Evolutionary conservation across 2,113 vertebrate species (phyloP).

Genomic region (Cheirogaleus medius): DNA sequence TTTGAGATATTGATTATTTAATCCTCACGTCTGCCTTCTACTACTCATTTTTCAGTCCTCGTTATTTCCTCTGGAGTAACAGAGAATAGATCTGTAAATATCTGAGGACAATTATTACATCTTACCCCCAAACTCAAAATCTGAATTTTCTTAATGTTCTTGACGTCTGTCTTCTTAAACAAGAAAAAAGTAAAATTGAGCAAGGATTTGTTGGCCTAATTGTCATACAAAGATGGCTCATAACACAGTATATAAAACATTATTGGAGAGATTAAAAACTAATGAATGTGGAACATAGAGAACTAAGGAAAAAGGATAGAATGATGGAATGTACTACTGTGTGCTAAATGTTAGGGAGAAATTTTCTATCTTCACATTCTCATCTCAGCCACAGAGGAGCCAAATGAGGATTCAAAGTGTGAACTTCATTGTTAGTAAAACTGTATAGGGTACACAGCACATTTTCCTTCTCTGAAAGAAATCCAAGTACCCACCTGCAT

Average conservation of each 20-base stretch:
- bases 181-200: not conserved
- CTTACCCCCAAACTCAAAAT: not conserved
- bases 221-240: not conserved
- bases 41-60: not conserved
- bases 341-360: not conserved
- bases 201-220: not conserved
- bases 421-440: not conserved
- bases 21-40: not conserved
- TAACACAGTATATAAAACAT: not conserved
- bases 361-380: not conserved
- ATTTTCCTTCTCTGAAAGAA: not conserved
- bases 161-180: constrained; percentile 22
- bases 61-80: not conserved
- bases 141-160: not conserved
- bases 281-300: not conserved
- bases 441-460: not conserved
- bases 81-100: constrained; percentile 7
- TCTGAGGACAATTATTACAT: not conserved
- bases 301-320: not conserved
- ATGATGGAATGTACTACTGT: not conserved
- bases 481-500: not conserved
- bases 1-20: not conserved
- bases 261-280: not conserved
- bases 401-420: not conserved
- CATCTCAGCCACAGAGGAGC: not conserved